phyloP scores from a whole-genome alignment of 2,797 vertebrate species.

The Halcyon smyrnensis region DNA sequence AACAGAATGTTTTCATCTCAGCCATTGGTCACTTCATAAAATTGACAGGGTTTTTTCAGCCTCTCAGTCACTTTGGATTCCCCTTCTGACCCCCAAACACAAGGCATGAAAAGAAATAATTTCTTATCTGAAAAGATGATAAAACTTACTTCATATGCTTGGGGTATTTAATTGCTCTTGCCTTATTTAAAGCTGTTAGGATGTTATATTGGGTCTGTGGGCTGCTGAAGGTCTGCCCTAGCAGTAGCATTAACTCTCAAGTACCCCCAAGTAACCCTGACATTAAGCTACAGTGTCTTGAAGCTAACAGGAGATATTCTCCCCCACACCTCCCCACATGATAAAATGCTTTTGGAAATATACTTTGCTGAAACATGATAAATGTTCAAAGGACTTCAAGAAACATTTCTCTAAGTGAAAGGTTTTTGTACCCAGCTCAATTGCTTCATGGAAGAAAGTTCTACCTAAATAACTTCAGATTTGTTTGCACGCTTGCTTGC shows the following conservation, averaged over 20 bases:
- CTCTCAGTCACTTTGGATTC: neutral
- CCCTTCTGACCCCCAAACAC: neutral
- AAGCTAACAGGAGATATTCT: neutral
- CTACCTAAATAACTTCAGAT: neutral
- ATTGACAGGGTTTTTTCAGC: neutral
- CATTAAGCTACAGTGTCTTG: neutral
- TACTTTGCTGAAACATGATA: neutral
- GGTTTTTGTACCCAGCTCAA: neutral
- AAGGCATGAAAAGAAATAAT: neutral
- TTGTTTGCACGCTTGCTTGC: neutral
- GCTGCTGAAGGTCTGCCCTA: neutral
- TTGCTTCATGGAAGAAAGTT: neutral
- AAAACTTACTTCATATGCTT: neutral
- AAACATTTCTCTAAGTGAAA: neutral
- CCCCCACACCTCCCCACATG: fast-evolving
- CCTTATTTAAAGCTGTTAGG: neutral
- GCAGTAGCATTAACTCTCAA: neutral
- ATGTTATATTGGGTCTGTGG: neutral
- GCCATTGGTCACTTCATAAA: neutral
- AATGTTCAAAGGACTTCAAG: neutral
- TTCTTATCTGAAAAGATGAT: neutral
- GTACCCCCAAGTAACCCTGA: neutral
- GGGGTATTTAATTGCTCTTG: neutral
- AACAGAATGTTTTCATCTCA: neutral
- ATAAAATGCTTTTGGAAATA: neutral